A percentile compares a stretch with the other conserved stretches of the same genome.
These are phyloP conservation scores for Yoshiicerus persimilis DNA, from an alignment of 1,140 invertebrate species.

Conservation along the genomic window DNA sequence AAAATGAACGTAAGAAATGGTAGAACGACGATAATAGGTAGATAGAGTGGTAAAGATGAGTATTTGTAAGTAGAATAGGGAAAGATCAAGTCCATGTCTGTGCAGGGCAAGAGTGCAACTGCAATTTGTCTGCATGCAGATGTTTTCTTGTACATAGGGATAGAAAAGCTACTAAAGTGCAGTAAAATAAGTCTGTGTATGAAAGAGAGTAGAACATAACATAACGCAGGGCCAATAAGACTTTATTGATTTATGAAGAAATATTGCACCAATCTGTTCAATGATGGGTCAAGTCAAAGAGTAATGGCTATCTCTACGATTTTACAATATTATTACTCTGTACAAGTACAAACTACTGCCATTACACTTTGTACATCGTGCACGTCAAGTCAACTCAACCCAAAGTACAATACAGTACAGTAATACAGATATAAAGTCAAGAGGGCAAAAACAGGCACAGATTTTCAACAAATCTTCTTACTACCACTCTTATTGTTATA, in stretches of 20 bases:
- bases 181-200: not conserved
- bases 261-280: constrained; percentile 17
- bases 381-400: not conserved
- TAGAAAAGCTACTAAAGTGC: not conserved
- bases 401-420: not conserved
- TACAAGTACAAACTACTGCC: not conserved
- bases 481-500: not conserved
- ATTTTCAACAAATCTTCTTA: not conserved
- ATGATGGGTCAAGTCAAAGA: constrained; percentile 19
- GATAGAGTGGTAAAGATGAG: no score
- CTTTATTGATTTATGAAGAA: constrained; percentile 23
- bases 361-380: not conserved
- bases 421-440: not conserved
- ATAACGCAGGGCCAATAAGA: constrained; percentile 7
- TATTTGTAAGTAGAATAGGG: not conserved
- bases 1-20: not conserved
- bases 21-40: no score
- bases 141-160: not conserved
- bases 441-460: no score
- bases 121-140: constrained; percentile 11
- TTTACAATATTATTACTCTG: not conserved
- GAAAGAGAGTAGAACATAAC: not conserved
- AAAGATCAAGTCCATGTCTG: not conserved
- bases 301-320: not conserved
- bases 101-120: not conserved